phyloP scores from a whole-genome alignment of 1,140 invertebrate genomes.

The Drosophila ironensis region DNA sequence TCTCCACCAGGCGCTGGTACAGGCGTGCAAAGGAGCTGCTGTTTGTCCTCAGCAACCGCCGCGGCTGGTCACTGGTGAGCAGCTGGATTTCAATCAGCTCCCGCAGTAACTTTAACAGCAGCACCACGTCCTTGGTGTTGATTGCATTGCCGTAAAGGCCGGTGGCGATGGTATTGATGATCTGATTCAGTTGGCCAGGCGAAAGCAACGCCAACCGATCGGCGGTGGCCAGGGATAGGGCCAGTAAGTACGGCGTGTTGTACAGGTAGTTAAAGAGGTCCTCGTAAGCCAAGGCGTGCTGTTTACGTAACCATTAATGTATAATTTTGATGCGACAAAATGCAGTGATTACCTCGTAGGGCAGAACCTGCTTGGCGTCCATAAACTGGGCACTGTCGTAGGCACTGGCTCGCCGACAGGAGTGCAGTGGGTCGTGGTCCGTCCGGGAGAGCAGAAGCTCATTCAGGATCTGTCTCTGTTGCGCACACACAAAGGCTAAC shows the following conservation, averaged over 20 bases:
- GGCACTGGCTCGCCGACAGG: slow-evolving; percentile 89
- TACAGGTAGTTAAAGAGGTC: slow-evolving; percentile 91
- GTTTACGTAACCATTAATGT: too few species aligned
- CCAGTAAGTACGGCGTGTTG: slow-evolving; percentile 90
- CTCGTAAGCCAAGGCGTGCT: slow-evolving; percentile 89
- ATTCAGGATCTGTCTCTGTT: slow-evolving; percentile 93
- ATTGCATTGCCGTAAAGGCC: slow-evolving; percentile 93
- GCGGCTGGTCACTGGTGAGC: slow-evolving; percentile 90
- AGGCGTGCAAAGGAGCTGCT: slow-evolving; percentile 94
- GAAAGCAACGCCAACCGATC: slow-evolving; percentile 85
- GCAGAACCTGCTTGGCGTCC: slow-evolving; percentile 93
- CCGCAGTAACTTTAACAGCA: slow-evolving; percentile 89
- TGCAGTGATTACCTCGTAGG: slow-evolving; percentile 91
- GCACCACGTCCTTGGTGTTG: slow-evolving; percentile 90
- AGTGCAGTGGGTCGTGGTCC: slow-evolving; percentile 88
- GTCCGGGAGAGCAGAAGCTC: slow-evolving; percentile 89
- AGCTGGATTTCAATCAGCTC: slow-evolving; percentile 93
- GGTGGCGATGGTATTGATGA: slow-evolving; percentile 89
- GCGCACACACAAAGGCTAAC: slow-evolving; percentile 93
- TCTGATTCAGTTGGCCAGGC: slow-evolving; percentile 85
- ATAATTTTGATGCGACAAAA: too few species aligned
- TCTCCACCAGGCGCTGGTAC: slow-evolving; percentile 94
- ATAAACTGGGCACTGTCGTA: slow-evolving; percentile 92
- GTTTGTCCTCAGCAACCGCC: slow-evolving; percentile 91
- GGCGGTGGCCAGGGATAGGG: slow-evolving; percentile 90